Evolutionary conservation across 2,888 invertebrate genomes (phyloP), one percentile per base, ranked within the genome.

Genomic region (Oscheius sp.): DNA sequence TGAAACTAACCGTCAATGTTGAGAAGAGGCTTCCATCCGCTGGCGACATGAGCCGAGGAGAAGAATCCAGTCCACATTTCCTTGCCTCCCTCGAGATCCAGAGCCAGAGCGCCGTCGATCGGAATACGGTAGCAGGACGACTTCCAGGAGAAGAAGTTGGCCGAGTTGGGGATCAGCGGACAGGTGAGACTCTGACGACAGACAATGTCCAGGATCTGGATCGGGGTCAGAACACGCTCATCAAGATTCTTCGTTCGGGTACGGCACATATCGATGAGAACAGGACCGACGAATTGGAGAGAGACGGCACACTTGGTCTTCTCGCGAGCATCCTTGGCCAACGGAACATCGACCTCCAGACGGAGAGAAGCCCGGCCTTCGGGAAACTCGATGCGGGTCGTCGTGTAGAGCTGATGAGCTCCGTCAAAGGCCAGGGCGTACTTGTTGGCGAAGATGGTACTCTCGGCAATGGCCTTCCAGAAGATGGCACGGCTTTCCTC

Each of bases 201-300:
- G 70, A 87, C 79, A 74, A 87, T 84, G 75, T 87, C 87, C 73
- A 87, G 70, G 37, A 87, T 82, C 65, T 87, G 86, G 29, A 94
- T 90, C 5, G 87, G 86, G 13, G 87, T 84, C 50, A 85, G 76
- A 11, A 80, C 77, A 57, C 85, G 83, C 51, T 84, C 83, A 75
- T 85, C 86, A 74, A 85, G 68, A 55, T 83, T 82, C 72, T 79
- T 83, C 35, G 83, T 83, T 57, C 81, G 75, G 42, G 83, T 82
- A 42, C 83, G 78, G 47, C 76, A 79, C 80, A 84, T 79, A 53
- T 86, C 84, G 65, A 86, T 70, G 37, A 86, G 74, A 47, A 87
- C 84, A 9, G 86, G 85, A 10, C 86, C 86, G 57, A 84, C 83
- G 65, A 75, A 79, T 73, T 81, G 83, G 37, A 87, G 76, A 11